Conservation (phyloP, 2,797 vertebrate genomes). For the Sardinella longiceps region DNA sequence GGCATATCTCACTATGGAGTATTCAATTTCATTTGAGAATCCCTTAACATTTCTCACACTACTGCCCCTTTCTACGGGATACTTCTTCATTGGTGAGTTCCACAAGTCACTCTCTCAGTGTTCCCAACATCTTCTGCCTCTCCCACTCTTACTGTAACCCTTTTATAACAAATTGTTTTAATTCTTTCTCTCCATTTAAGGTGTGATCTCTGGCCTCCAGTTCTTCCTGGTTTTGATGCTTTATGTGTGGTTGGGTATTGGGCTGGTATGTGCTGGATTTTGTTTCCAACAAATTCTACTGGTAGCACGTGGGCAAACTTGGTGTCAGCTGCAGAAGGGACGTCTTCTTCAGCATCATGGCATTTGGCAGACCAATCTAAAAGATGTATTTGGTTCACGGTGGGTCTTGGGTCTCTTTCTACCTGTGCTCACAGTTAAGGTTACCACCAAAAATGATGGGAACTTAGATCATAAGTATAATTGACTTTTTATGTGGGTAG, state of each 20-base stretch:
- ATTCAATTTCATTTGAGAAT: slow-evolving; percentile 90
- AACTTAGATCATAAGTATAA: slow-evolving; percentile 67
- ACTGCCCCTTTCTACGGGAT: slow-evolving; percentile 90
- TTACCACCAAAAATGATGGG: slow-evolving; percentile 64
- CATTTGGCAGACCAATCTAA: slow-evolving; percentile 88
- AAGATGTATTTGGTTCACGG: slow-evolving; percentile 91
- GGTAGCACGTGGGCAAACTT: slow-evolving; percentile 91
- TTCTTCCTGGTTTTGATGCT: slow-evolving; percentile 98
- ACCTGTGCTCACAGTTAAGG: slow-evolving; percentile 86
- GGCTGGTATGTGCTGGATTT: slow-evolving; percentile 94
- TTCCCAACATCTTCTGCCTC: neutral
- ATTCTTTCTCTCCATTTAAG: slow-evolving; percentile 69
- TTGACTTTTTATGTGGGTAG: slow-evolving; percentile 52
- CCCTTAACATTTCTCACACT: slow-evolving; percentile 94
- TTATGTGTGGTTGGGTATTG: slow-evolving; percentile 96
- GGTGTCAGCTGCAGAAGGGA: slow-evolving; percentile 89
- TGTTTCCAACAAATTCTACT: slow-evolving; percentile 96
- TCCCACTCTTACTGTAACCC: neutral
- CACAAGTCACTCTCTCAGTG: no score
- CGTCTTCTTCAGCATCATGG: slow-evolving; percentile 73
- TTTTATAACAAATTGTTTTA: neutral
- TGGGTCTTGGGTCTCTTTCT: slow-evolving; percentile 92
- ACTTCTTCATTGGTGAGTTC: slow-evolving; percentile 96
- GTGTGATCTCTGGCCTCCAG: slow-evolving; percentile 90
- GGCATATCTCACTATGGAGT: slow-evolving; percentile 90